Evolutionary conservation across 2,888 invertebrate genomes (phyloP), one percentile per base, ranked within the genome.

Genomic region (Epistrophe grossulariae): DNA sequence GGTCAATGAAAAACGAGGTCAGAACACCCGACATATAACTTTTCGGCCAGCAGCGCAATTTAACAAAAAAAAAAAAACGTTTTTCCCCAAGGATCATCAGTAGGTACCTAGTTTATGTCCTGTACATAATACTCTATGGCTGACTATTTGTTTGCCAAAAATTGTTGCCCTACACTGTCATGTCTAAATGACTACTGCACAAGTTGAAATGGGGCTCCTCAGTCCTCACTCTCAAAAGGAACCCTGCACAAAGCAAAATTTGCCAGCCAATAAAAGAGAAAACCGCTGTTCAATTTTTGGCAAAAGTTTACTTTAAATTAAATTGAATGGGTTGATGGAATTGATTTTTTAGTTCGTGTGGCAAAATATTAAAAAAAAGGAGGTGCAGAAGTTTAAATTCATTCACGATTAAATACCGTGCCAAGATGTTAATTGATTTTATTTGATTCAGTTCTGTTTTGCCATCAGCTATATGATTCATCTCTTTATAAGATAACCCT

Each of bases 1-100:
- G 90, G 89, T 89, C 89, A 90, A 88, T 89, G 88, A 88, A 89
- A 87, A 89, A 88, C 79, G 88, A 81, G 89, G 89, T 89, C 88
- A 89, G 74, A 74, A 77, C 82, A 78, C 84, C 84, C 88, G 73
- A 74, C 84, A 81, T 66, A 62, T 66, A 62, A 52, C 59, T 57
- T 71, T 76, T 45, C 66, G 74, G 64, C 35, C 76, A 85, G 80
- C 76, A 85, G 80, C 52, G 68, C 52, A 78, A 72, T 28, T 7
- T 31, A 24, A 10, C 7, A 5, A 8, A 19, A 68, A 13, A 57
- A 64, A 28, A 43, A 17, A 70, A 19, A 2, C 9, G 4, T 9
- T 62, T 5, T 17, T n/a, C 17, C 38, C 48, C 24, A 24, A 43
- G 43, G 71, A 59, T 68, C 19, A 68, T 50, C 2, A 11, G 38